Percentiles rank a stretch among this genome's conserved stretches.
Evolutionary conservation across 2,888 invertebrate genomes (phyloP).

Genomic region (Xestoiulus laeticollis): DNA sequence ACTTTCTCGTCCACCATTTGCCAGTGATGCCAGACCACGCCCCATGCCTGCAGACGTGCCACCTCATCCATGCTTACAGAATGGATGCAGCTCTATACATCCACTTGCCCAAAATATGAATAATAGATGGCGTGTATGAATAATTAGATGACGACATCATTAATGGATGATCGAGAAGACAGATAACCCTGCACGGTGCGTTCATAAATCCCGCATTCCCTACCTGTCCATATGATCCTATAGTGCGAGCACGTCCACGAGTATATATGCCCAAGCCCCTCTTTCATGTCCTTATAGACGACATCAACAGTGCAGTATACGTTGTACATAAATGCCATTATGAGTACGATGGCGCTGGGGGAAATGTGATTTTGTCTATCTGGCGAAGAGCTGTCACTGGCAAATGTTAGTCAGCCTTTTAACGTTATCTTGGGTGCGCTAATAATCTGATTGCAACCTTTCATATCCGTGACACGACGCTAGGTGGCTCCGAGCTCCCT

Average conservation of each 20-base stretch:
- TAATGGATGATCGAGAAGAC: conserved; percentile 8
- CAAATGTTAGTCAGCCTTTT: conserved; percentile 29
- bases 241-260: neutral
- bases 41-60: no score
- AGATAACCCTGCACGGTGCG: neutral
- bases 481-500: neutral
- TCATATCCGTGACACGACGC: conserved; percentile 31
- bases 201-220: neutral
- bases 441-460: conserved; percentile 34
- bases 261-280: neutral
- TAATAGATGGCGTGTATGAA: neutral
- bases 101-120: neutral
- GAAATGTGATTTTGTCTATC: conserved; percentile 34
- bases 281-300: neutral
- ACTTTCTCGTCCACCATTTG: neutral
- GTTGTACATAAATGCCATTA: neutral
- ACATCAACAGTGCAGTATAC: neutral
- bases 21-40: neutral
- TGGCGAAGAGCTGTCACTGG: neutral
- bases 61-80: no score
- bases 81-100: neutral
- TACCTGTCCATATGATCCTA: neutral
- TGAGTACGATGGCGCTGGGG: neutral
- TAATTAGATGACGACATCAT: conserved; percentile 23
- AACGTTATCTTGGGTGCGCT: neutral